These are phyloP conservation scores for Cyphomyrmex costatus DNA, from an alignment of 1,140 invertebrate genomes.

Conservation along the genomic window DNA sequence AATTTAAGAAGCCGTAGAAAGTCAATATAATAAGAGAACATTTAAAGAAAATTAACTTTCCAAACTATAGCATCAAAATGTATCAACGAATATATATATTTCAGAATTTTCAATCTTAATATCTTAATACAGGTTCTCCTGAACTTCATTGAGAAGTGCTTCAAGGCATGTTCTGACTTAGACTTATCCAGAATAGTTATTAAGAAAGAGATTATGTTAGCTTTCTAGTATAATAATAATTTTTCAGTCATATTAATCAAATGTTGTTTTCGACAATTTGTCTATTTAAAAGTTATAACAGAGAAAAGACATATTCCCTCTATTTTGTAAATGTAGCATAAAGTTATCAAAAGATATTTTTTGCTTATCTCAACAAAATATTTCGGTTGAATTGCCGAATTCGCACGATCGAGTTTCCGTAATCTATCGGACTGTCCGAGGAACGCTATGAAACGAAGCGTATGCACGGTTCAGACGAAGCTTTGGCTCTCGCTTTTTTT, in stretches of 20 bases:
- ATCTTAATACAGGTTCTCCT: neutral
- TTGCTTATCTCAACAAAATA: conserved; percentile 31
- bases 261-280: neutral
- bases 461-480: conserved; percentile 20
- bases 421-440: neutral
- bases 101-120: conserved; percentile 20
- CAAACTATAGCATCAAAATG: neutral
- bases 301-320: neutral
- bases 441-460: conserved; percentile 43
- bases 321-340: neutral
- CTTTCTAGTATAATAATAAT: neutral
- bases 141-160: conserved; percentile 14
- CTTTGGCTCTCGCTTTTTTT: conserved; percentile 23
- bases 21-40: neutral
- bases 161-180: neutral
- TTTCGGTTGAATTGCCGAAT: conserved; percentile 17
- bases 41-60: neutral
- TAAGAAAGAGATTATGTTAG: neutral
- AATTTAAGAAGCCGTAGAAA: neutral
- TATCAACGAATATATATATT: neutral
- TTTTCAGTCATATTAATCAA: neutral
- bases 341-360: conserved; percentile 8
- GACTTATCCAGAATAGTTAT: conserved; percentile 9
- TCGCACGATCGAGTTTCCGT: neutral
- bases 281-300: neutral